Evolutionary conservation across 2,797 vertebrate genomes (phyloP), one percentile per base, ranked within the genome.

Genomic region (Helarctos malayanus): DNA sequence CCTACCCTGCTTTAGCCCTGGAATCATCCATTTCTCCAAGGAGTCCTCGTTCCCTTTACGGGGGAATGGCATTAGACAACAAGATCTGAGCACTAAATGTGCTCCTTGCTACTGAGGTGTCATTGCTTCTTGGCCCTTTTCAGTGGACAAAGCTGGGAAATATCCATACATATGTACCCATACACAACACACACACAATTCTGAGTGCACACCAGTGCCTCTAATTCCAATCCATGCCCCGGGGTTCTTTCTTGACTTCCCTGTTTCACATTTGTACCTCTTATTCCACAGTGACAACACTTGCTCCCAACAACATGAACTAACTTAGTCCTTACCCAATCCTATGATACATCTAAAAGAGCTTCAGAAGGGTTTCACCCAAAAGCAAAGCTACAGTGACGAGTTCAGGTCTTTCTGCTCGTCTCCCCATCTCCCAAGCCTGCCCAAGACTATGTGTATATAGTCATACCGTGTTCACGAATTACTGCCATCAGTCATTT

Each of bases 331-430:
- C 76, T 59, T 75, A 75, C 41, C 91, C 59, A 61, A 32, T 71
- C 56, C 78, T 93, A 29, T 86, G 56, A 54, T 45, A n/a, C 18
- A 68, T 38, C 35, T 69, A 61, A 92, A 89, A 79, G 76, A 71
- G 61, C 79, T 78, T 88, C 85, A 91, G 25, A 85, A 89, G 18
- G 49, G n/a, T 21, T 87, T 95, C 56, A 88, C 49, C 47, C 57
- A 25, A 94, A 91, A 85, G 15, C 19, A 76, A 87, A 61, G 10
- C 80, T 69, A 9, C 63, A 12, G 2, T 21, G 45, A 81, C 68
- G 13, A 87, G 32, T 16, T 89, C 68, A 65, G 59, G 38, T 91
- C 16, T 47, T 94, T 49, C 68, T 81, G 52, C 75, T 56, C 0
- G 69, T 93, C 35, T 83, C 49, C 25, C 0, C 21, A 11, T 54